Conservation (phyloP, 2,113 vertebrate genomes). For the Amia ocellicauda region DNA sequence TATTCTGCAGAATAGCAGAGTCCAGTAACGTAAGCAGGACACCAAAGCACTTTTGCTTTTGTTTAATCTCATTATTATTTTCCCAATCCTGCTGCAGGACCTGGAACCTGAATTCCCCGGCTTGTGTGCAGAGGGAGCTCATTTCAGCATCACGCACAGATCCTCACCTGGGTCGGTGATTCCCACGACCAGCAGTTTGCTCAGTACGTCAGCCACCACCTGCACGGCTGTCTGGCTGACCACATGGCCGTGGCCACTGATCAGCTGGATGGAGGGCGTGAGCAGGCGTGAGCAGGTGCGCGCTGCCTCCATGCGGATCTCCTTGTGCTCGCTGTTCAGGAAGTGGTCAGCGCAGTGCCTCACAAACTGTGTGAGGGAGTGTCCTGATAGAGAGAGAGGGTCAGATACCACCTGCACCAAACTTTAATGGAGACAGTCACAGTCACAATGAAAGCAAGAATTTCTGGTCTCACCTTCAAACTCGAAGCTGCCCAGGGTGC, state of each 20-base stretch:
- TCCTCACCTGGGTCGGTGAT: constrained; percentile 93
- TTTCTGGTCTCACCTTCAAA: constrained; percentile 79
- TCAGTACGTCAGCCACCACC: constrained; percentile 95
- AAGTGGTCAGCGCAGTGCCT: constrained; percentile 97
- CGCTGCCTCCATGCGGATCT: constrained; percentile 94
- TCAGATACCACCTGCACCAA: too few relatives aligned
- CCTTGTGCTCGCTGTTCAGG: constrained; percentile 96
- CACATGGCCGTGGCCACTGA: constrained; percentile 87
- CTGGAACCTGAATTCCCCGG: too few relatives aligned
- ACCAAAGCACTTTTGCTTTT: neutral
- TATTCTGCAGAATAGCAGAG: too few relatives aligned
- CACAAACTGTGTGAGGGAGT: constrained; percentile 98
- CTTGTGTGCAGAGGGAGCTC: too few relatives aligned
- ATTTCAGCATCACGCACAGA: too few relatives aligned
- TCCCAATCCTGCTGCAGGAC: neutral
- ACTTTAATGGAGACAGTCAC: too few relatives aligned
- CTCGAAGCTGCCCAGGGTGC: constrained; percentile 94
- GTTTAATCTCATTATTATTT: neutral
- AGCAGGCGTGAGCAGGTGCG: constrained; percentile 93
- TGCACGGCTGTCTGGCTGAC: constrained; percentile 97
- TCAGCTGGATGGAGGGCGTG: constrained; percentile 90
- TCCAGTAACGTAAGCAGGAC: neutral
- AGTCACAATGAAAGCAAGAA: too few relatives aligned
- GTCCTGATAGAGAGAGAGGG: constrained; percentile 63
- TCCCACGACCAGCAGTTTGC: constrained; percentile 94